phyloP scores from a whole-genome alignment of 2,888 invertebrate genomes.

The Caenorhabditis sp. region DNA sequence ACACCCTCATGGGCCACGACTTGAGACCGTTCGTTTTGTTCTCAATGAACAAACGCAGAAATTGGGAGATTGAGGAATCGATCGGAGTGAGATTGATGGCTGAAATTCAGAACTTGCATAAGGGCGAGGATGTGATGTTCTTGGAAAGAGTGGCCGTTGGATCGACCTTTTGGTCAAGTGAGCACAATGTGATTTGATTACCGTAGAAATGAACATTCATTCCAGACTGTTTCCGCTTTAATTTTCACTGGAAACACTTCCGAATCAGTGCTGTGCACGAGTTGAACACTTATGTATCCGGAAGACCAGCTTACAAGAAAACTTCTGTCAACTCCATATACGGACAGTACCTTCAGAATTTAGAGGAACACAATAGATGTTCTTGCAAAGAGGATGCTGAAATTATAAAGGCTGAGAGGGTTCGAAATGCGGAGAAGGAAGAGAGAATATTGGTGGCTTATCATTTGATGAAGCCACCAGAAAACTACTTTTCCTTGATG shows the following conservation, averaged over 20 bases:
- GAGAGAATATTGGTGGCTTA: constrained; percentile 23
- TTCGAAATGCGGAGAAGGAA: constrained; percentile 1
- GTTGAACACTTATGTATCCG: constrained; percentile 15
- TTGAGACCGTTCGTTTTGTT: constrained; percentile 33
- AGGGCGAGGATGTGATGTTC: constrained; percentile 22
- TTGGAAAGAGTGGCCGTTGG: constrained; percentile 28
- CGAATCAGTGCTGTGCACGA: constrained; percentile 16
- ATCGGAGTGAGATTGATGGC: constrained; percentile 5
- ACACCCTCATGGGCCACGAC: constrained; percentile 44
- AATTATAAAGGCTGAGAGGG: constrained; percentile 6
- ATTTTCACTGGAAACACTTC: constrained; percentile 12
- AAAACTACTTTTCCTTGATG: constrained; percentile 24
- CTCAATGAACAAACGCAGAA: constrained; percentile 39
- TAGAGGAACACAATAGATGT: constrained; percentile 7
- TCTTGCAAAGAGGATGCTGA: constrained; percentile 11
- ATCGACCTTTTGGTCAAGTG: constrained; percentile 11
- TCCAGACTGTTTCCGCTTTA: constrained; percentile 13
- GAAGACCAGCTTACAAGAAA: constrained; percentile 17
- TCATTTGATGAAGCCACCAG: constrained; percentile 37
- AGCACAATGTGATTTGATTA: background rate
- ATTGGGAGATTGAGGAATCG: constrained; percentile 26
- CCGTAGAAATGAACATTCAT: background rate
- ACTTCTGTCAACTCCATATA: constrained; percentile 1
- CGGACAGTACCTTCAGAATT: constrained; percentile 23
- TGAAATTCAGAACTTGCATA: constrained; percentile 28